These are phyloP conservation scores for Drosophila mettleri DNA, from an alignment of 2,888 invertebrate genomes.

Conservation along the genomic window DNA sequence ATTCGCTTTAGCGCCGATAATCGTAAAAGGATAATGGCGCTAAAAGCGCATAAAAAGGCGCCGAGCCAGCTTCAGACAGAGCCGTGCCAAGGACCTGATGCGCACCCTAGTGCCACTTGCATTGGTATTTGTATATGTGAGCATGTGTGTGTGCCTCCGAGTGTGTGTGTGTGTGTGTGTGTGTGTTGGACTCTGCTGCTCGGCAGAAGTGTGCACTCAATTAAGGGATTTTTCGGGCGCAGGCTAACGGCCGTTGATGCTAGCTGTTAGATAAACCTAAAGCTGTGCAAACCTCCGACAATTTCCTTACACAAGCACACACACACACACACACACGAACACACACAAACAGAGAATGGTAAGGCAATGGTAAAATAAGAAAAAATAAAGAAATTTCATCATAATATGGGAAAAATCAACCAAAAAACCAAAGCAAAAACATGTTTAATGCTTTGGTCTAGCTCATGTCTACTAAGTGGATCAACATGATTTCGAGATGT, in stretches of 20 bases:
- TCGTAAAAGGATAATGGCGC: constrained; percentile 81
- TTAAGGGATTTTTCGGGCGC: constrained; percentile 70
- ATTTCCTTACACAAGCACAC: neutral
- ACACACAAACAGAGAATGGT: constrained; percentile 3
- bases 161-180: constrained; percentile 13
- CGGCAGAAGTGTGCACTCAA: constrained; percentile 77
- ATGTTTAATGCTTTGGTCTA: neutral
- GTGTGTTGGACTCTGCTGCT: constrained; percentile 40
- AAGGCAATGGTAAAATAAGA: constrained; percentile 29
- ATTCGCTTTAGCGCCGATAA: constrained; percentile 80
- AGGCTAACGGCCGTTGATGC: constrained; percentile 56
- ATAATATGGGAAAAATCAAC: constrained; percentile 17
- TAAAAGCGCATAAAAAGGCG: constrained; percentile 79
- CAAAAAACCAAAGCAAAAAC: neutral
- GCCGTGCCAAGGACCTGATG: constrained; percentile 11
- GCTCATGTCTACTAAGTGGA: constrained; percentile 6
- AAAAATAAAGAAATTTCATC: constrained; percentile 17
- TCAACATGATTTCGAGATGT: neutral
- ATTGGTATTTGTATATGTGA: neutral
- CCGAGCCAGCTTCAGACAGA: constrained; percentile 24
- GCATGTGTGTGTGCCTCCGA: neutral
- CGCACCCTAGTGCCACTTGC: constrained; percentile 22
- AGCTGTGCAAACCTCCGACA: constrained; percentile 12
- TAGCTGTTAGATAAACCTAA: constrained; percentile 57
- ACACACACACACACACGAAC: neutral